Evolutionary conservation across 2,888 invertebrate genomes (phyloP).

Genomic region (Tholera decimalis): DNA sequence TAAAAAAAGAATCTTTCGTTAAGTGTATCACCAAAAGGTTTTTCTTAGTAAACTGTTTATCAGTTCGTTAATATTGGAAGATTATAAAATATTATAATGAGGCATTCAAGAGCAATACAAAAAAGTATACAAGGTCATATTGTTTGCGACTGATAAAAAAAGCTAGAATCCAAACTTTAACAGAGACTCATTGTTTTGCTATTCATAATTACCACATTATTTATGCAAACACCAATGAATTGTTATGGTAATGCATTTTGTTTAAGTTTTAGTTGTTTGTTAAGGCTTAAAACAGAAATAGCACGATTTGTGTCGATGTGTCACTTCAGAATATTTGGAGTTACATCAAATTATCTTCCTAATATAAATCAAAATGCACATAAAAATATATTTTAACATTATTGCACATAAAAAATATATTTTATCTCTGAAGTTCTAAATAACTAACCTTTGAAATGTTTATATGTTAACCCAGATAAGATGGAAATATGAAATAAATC

Average conservation of each 20-base stretch:
- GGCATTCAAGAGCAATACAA: constrained; percentile 12
- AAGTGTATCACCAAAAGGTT: not conserved
- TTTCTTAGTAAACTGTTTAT: not conserved
- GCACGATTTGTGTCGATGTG: too few species aligned
- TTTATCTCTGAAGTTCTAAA: not conserved
- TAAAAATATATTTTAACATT: too few species aligned
- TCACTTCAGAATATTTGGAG: not conserved
- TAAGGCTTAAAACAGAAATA: not conserved
- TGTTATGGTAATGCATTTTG: not conserved
- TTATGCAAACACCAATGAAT: not conserved
- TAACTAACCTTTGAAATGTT: not conserved
- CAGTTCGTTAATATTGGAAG: not conserved
- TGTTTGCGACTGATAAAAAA: constrained; percentile 29
- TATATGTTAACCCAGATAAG: not conserved
- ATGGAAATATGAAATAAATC: too few species aligned
- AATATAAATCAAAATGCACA: too few species aligned
- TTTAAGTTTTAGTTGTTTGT: not conserved
- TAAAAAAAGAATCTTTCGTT: not conserved
- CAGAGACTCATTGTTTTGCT: constrained; percentile 12
- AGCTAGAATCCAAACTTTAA: constrained; percentile 18
- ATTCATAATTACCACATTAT: constrained; percentile 1
- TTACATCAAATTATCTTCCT: not conserved
- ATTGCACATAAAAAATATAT: too few species aligned
- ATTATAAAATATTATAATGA: constrained; percentile 8
- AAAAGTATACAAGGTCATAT: constrained; percentile 37